Evolutionary conservation across 1,140 invertebrate genomes (phyloP).

Genomic region (Leptinotarsa lineolata): DNA sequence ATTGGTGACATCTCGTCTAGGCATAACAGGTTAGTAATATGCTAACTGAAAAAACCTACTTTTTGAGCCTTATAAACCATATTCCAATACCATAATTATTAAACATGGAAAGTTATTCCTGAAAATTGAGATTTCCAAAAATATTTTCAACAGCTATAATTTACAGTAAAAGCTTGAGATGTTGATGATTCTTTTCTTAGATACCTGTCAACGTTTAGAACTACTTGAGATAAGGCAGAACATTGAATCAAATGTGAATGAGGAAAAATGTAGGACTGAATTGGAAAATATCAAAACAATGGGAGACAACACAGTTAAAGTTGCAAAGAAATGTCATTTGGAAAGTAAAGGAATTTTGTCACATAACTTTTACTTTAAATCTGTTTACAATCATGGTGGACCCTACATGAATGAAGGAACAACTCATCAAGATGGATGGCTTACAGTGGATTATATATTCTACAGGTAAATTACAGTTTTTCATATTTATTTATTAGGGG

Average conservation of each 20-base stretch:
- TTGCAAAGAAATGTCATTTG: slow-evolving; percentile 13
- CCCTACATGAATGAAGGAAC: slow-evolving; percentile 63
- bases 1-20: slow-evolving; percentile 62
- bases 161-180: too few relatives aligned
- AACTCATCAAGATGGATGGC: slow-evolving; percentile 76
- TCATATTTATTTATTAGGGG: slow-evolving; percentile 5
- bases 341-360: slow-evolving; percentile 60
- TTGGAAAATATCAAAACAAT: slow-evolving; percentile 18
- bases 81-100: too few relatives aligned
- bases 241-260: slow-evolving; percentile 27
- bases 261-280: slow-evolving; percentile 23
- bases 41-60: too few relatives aligned
- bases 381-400: slow-evolving; percentile 60
- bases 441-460: slow-evolving; percentile 83
- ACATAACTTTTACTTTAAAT: slow-evolving; percentile 62
- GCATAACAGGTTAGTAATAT: slow-evolving; percentile 57
- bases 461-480: slow-evolving; percentile 59
- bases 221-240: slow-evolving; percentile 55
- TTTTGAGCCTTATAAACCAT: too few relatives aligned
- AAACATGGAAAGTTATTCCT: too few relatives aligned
- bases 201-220: slow-evolving; percentile 69
- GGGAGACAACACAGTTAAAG: background rate
- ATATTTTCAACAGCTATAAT: too few relatives aligned
- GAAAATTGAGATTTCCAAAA: too few relatives aligned
- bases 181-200: slow-evolving; percentile 43